Evolutionary conservation across 2,797 vertebrate species (phyloP).

Genomic region (Myoxocephalus aenaeus): DNA sequence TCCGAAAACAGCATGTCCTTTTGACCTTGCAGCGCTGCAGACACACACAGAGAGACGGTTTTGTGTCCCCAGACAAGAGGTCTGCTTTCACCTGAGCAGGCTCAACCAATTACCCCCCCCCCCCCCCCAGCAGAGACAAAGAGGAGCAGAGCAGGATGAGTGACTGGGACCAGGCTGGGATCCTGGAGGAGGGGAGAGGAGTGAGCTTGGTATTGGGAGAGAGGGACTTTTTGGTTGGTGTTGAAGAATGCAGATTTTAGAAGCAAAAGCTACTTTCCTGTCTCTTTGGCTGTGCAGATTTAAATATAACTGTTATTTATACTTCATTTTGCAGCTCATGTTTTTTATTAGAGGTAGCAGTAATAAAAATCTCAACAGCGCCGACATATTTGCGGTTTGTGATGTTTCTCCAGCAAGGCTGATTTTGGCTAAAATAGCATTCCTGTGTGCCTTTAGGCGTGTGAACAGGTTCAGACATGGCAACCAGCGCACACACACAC

Average conservation of each 20-base stretch:
- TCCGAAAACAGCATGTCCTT: slow-evolving; percentile 71
- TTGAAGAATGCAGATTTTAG: slow-evolving; percentile 6
- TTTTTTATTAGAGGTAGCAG: background rate
- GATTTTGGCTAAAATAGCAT: slow-evolving; percentile 8
- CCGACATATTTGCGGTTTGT: background rate
- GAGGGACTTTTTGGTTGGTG: background rate
- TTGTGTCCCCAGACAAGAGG: slow-evolving; percentile 83
- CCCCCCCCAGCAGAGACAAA: slow-evolving; percentile 66
- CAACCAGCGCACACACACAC: background rate
- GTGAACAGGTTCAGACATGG: slow-evolving; percentile 50
- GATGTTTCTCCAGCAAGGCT: background rate
- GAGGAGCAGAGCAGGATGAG: slow-evolving; percentile 65
- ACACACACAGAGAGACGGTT: slow-evolving; percentile 78
- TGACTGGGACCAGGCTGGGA: slow-evolving; percentile 64
- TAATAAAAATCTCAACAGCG: background rate
- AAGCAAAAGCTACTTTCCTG: background rate
- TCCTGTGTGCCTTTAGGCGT: slow-evolving; percentile 31
- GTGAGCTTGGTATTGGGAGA: slow-evolving; percentile 5
- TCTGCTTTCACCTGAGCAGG: slow-evolving; percentile 79
- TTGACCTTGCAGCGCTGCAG: slow-evolving; percentile 75
- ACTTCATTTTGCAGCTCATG: background rate
- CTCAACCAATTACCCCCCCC: slow-evolving; percentile 70
- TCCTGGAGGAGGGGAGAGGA: slow-evolving; percentile 42
- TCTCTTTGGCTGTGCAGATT: background rate
- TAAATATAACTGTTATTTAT: background rate